Conservation (phyloP, 2,888 invertebrate genomes). For the Lumbricus terrestris region DNA sequence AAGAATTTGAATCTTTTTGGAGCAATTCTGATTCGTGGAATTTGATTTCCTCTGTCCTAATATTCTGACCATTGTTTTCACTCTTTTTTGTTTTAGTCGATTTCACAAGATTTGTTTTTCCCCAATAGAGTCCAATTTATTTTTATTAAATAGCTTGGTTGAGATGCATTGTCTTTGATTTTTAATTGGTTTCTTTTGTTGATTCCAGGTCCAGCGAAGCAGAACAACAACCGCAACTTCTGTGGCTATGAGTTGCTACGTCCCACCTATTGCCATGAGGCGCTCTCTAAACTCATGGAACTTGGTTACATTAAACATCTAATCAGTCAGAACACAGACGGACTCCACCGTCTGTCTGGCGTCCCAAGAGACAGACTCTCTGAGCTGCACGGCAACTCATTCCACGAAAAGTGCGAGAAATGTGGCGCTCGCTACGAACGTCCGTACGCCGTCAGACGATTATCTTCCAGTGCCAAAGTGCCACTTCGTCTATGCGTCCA, state of each 20-base stretch:
- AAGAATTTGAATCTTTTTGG: too few relatives aligned
- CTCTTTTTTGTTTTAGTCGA: too few relatives aligned
- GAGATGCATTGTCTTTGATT: not conserved
- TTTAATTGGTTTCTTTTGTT: too few relatives aligned
- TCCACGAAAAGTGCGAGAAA: conserved; percentile 49
- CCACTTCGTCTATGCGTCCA: conserved; percentile 43
- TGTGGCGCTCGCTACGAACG: conserved; percentile 43
- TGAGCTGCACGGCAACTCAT: conserved; percentile 51
- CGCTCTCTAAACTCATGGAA: conserved; percentile 45
- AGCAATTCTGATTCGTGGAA: too few relatives aligned
- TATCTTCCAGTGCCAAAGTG: conserved; percentile 25
- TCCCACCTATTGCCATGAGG: conserved; percentile 52
- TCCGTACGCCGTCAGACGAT: conserved; percentile 28
- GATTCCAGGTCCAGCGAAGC: not conserved
- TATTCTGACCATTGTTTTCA: too few relatives aligned
- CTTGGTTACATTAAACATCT: conserved; percentile 46
- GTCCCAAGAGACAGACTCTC: conserved; percentile 44
- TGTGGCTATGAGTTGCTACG: conserved; percentile 25
- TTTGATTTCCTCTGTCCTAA: too few relatives aligned
- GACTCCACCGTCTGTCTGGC: conserved; percentile 50
- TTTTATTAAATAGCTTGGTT: not conserved
- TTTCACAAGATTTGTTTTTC: too few relatives aligned
- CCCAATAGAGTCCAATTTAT: too few relatives aligned
- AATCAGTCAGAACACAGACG: conserved; percentile 53
- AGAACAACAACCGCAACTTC: conserved; percentile 12